Conservation (phyloP, 2,888 invertebrate genomes). For the Hyposoter didymator region DNA sequence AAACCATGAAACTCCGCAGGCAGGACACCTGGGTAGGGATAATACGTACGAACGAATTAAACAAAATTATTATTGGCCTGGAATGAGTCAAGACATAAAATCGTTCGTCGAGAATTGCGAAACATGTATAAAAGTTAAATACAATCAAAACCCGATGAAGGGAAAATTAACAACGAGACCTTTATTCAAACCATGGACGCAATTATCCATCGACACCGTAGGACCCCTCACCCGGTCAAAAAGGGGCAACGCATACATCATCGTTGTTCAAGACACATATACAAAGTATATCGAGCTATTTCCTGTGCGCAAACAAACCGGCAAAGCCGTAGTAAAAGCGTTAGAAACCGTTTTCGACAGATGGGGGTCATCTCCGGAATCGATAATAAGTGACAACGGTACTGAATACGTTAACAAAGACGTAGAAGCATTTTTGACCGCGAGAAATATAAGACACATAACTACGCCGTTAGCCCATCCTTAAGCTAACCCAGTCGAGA, state of each 20-base stretch:
- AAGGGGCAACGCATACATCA: slow-evolving; percentile 41
- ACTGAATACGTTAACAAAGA: slow-evolving; percentile 36
- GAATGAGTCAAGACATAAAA: slow-evolving; percentile 46
- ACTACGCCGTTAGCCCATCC: slow-evolving; percentile 41
- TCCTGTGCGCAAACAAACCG: slow-evolving; percentile 38
- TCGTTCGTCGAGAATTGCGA: slow-evolving; percentile 43
- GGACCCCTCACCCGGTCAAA: slow-evolving; percentile 38
- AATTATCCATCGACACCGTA: slow-evolving; percentile 45
- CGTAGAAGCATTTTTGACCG: slow-evolving; percentile 4
- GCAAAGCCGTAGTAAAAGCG: slow-evolving; percentile 34
- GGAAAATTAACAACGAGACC: slow-evolving; percentile 48
- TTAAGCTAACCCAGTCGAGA: slow-evolving; percentile 49
- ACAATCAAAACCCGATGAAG: slow-evolving; percentile 33
- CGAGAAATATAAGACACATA: slow-evolving; percentile 31
- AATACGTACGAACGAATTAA: slow-evolving; percentile 27
- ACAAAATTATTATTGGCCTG: slow-evolving; percentile 34
- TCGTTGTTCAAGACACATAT: slow-evolving; percentile 47
- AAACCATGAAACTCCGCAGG: slow-evolving; percentile 37
- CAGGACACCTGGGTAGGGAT: slow-evolving; percentile 54
- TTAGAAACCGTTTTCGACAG: slow-evolving; percentile 32
- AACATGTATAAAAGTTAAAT: slow-evolving; percentile 40
- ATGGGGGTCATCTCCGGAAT: slow-evolving; percentile 33
- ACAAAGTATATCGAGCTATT: slow-evolving; percentile 54
- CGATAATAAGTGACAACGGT: slow-evolving; percentile 45
- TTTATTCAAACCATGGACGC: slow-evolving; percentile 46